These are phyloP conservation scores for Chymomyza costata DNA, from an alignment of 1,140 invertebrate genomes.

Conservation along the genomic window DNA sequence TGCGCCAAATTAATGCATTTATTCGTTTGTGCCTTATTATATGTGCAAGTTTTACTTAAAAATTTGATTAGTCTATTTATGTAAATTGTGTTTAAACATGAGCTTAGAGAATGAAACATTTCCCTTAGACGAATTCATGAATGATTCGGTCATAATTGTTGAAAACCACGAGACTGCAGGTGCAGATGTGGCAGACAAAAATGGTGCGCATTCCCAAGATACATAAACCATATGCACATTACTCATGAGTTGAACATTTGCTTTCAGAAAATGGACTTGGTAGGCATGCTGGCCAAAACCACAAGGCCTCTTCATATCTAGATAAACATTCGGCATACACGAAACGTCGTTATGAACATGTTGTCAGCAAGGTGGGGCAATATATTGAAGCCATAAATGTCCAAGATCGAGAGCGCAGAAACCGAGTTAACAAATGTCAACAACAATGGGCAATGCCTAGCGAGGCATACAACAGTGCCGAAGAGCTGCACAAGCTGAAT, in stretches of 20 bases:
- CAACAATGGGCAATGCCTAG: slow-evolving; percentile 62
- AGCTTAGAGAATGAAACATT: slow-evolving; percentile 53
- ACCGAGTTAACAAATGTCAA: slow-evolving; percentile 24
- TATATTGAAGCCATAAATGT: slow-evolving; percentile 57
- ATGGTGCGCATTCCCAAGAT: not conserved
- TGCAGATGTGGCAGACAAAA: slow-evolving; percentile 17
- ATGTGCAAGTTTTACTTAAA: too few species aligned
- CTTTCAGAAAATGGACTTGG: too few species aligned
- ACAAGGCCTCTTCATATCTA: slow-evolving; percentile 53
- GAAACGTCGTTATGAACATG: slow-evolving; percentile 58
- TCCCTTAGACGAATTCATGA: slow-evolving; percentile 43
- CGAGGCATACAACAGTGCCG: slow-evolving; percentile 22
- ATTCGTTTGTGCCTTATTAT: too few species aligned
- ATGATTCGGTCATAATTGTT: not conserved
- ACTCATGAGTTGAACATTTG: too few species aligned
- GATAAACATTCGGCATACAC: slow-evolving; percentile 66
- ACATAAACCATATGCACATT: too few species aligned
- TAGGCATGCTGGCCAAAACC: slow-evolving; percentile 25
- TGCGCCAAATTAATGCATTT: not conserved
- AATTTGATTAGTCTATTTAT: not conserved
- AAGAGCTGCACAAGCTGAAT: too few species aligned
- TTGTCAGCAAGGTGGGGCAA: slow-evolving; percentile 64
- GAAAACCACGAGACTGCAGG: slow-evolving; percentile 42
- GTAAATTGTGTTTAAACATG: slow-evolving; percentile 13
- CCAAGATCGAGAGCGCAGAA: slow-evolving; percentile 31